Evolutionary conservation across 2,797 vertebrate genomes (phyloP).

Genomic region (Lutjanus campechanus): DNA sequence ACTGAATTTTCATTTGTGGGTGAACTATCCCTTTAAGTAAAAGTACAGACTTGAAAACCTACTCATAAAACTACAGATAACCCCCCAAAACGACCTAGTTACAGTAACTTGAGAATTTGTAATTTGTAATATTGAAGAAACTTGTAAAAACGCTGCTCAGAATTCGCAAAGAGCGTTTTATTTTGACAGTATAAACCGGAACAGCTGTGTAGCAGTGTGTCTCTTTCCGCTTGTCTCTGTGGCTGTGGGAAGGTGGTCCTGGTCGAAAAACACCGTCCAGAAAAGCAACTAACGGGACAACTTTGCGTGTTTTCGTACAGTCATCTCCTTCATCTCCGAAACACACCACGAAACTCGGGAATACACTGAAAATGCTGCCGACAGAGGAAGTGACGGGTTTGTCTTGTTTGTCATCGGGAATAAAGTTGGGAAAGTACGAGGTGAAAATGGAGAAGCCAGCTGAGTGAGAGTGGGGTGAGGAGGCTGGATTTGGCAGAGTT

Average conservation of each 20-base stretch:
- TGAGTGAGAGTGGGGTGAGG: constrained; percentile 86
- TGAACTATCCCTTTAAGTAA: no score
- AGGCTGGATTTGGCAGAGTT: constrained; percentile 80
- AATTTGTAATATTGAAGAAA: no score
- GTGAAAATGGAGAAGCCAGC: constrained; percentile 86
- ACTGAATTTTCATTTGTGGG: no score
- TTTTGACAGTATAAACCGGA: constrained; percentile 64
- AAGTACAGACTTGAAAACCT: no score
- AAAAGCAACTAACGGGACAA: constrained; percentile 50
- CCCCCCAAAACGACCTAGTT: no score
- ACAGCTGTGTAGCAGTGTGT: accelerated
- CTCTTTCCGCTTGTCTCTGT: not conserved
- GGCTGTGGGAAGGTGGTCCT: constrained; percentile 75
- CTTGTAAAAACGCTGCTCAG: not conserved
- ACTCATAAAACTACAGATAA: no score
- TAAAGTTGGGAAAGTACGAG: constrained; percentile 74
- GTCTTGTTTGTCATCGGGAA: constrained; percentile 47
- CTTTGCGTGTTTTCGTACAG: constrained; percentile 25
- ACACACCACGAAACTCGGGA: not conserved
- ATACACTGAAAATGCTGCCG: not conserved
- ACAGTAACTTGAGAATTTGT: no score
- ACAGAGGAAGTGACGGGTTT: not conserved
- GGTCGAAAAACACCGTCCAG: constrained; percentile 78
- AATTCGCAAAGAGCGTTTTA: constrained; percentile 34
- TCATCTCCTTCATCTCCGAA: not conserved